A percentile compares a stretch with the other conserved stretches of the same genome.
These are phyloP conservation scores for Leptodactylus fallax DNA, from an alignment of 2,797 vertebrate species.

Conservation along the genomic window DNA sequence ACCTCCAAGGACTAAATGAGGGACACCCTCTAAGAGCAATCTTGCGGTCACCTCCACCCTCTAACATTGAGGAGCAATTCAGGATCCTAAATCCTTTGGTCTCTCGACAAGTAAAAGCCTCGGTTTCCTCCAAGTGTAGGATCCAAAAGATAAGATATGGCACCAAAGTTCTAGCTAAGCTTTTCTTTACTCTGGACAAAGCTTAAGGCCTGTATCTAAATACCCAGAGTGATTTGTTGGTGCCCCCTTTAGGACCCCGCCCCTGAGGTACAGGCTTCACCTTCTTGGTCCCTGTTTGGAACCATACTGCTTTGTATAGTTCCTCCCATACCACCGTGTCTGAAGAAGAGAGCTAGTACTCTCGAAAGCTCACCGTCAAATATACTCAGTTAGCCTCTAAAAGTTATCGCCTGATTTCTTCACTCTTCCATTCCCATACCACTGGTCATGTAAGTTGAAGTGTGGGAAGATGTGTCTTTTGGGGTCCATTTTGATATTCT, in stretches of 20 bases:
- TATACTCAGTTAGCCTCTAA: too few relatives aligned
- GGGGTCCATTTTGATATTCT: neutral
- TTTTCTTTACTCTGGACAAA: neutral
- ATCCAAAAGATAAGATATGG: neutral
- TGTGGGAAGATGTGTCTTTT: neutral
- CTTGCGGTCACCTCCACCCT: neutral
- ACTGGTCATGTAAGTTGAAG: neutral
- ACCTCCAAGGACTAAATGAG: too few relatives aligned
- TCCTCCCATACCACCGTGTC: neutral
- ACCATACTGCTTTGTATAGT: neutral
- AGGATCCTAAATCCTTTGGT: neutral
- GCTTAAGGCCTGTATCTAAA: neutral
- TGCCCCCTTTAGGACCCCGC: neutral
- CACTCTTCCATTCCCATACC: neutral
- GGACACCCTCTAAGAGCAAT: neutral
- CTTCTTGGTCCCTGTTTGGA: neutral
- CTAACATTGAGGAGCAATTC: neutral
- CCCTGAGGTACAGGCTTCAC: neutral
- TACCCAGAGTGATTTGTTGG: neutral
- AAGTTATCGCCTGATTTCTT: too few relatives aligned
- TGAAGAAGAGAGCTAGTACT: too few relatives aligned
- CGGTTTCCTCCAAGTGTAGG: neutral
- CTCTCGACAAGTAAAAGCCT: too few relatives aligned
- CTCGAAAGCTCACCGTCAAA: too few relatives aligned
- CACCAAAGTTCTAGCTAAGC: neutral